Evolutionary conservation across 1,140 invertebrate genomes (phyloP), one percentile per base, ranked within the genome.

Genomic region (Harpegnathos saltator): DNA sequence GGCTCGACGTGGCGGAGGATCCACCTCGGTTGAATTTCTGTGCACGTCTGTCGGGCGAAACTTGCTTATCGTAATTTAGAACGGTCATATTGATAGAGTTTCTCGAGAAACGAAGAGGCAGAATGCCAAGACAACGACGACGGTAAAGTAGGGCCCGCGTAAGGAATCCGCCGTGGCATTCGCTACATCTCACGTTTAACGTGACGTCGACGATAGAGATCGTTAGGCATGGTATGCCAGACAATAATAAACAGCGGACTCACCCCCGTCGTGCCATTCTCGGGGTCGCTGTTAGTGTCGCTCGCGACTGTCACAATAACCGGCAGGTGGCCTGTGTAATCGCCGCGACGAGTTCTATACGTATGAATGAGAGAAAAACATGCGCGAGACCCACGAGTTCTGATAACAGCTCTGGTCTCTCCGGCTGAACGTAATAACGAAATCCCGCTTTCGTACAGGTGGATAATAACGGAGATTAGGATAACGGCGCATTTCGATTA

Each of bases 201-300:
- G 71, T 71, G 69, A n/a, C 29, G 83, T 75, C 80, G 83, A 78
- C 59, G 48, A 50, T 24, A 82, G 77, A 63, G 71, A 82, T 85
- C 71, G 71, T 85, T 82, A 82, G 52, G 38, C 38, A 54, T 50
- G 65, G 78, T 84, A 86, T 86, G 66, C 58, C 62, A 73, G 84
- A 83, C 73, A 66, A 78, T 84, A 84, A 85, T 78, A 85, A 85
- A 85, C 82, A 85, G 65, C n/a, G 63, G 65, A 44, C 22, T 12
- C 71, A n/a, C 44, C 17, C 33, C 11, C 61, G 80, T 63, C 50
- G 26, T 17, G 71, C 33, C 59, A 33, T 50, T 48, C 33, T n/a
- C n/a, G n/a, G n/a, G n/a, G n/a, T n/a, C 54, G 52, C 38, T 71
- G 48, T 69, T 48, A 56, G 29, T 50, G 54, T 69, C 33, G n/a